These are phyloP conservation scores for Tauraco hartlaubi DNA, from an alignment of 2,797 vertebrate genomes.

Conservation along the genomic window DNA sequence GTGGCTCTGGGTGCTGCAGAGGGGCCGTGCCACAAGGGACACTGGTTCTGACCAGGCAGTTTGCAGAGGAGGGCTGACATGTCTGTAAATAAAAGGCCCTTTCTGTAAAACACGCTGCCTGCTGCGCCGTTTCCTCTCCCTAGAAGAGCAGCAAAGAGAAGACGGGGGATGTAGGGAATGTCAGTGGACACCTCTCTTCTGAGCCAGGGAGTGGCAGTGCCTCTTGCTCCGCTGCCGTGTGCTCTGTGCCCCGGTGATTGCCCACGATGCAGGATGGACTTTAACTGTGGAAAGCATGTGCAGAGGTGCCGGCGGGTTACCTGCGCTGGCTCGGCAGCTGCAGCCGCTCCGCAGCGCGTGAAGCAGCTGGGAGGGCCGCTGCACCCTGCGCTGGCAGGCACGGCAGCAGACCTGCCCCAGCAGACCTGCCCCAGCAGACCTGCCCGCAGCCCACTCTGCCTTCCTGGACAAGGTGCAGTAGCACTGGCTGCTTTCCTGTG, in stretches of 20 bases:
- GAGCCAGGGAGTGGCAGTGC: neutral
- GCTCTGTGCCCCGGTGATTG: neutral
- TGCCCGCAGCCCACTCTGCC: neutral
- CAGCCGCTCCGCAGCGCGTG: neutral
- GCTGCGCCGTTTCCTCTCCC: neutral
- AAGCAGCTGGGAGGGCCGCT: neutral
- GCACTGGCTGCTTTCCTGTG: neutral
- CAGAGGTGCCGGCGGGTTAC: neutral
- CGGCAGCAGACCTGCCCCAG: neutral
- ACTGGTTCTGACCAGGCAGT: neutral
- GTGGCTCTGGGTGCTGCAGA: neutral
- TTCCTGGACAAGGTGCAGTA: neutral
- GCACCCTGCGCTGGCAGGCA: fast-evolving
- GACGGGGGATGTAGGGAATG: neutral
- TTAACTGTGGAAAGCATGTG: neutral
- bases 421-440: neutral
- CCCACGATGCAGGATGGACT: fast-evolving
- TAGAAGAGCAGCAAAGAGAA: neutral
- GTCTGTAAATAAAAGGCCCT: neutral
- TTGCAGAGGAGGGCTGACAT: neutral
- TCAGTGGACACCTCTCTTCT: neutral
- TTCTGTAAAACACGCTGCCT: neutral
- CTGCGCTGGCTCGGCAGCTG: neutral
- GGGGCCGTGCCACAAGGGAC: neutral
- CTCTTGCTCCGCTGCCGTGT: neutral